A percentile compares a stretch with the other conserved stretches of the same genome.
Conservation (phyloP, 2,888 invertebrate species). For the Caenorhabditis panamensis region DNA sequence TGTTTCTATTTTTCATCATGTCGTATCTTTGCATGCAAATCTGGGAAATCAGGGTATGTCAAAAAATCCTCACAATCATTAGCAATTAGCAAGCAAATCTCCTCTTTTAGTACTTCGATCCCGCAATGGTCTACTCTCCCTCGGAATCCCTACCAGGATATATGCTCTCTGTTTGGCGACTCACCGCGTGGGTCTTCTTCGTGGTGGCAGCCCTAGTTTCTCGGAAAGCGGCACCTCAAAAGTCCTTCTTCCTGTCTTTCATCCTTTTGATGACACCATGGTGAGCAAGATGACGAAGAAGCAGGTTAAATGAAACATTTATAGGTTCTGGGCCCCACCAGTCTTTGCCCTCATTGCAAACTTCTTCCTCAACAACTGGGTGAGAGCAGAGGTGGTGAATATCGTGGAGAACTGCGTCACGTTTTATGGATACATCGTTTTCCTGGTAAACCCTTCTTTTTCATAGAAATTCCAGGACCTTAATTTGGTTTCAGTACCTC, state of each 20-base stretch:
- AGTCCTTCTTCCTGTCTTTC: conserved; percentile 90
- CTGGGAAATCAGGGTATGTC: conserved; percentile 73
- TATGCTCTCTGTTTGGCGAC: conserved; percentile 63
- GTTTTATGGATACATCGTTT: conserved; percentile 86
- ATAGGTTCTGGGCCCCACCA: conserved; percentile 89
- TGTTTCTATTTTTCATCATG: conserved; percentile 46
- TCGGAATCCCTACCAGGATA: conserved; percentile 94
- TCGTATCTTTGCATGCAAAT: conserved; percentile 64
- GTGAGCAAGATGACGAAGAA: conserved; percentile 82
- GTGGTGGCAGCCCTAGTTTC: conserved; percentile 87
- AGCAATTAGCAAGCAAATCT: neutral
- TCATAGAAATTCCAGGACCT: too few species aligned
- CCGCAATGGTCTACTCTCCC: conserved; percentile 91
- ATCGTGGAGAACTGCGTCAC: conserved; percentile 86
- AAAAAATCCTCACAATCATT: neutral
- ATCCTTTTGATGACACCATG: conserved; percentile 89
- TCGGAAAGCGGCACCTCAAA: conserved; percentile 88
- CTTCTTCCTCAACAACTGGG: conserved; percentile 89
- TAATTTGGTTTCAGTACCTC: conserved; percentile 85
- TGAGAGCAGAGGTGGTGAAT: conserved; percentile 87
- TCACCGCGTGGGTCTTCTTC: conserved; percentile 90
- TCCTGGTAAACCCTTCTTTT: conserved; percentile 84
- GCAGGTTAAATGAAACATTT: conserved; percentile 20
- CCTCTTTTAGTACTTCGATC: conserved; percentile 88
- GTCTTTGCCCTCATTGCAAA: conserved; percentile 88